Evolutionary conservation across 2,797 vertebrate species (phyloP).

Genomic region (Manis crassicaudata): DNA sequence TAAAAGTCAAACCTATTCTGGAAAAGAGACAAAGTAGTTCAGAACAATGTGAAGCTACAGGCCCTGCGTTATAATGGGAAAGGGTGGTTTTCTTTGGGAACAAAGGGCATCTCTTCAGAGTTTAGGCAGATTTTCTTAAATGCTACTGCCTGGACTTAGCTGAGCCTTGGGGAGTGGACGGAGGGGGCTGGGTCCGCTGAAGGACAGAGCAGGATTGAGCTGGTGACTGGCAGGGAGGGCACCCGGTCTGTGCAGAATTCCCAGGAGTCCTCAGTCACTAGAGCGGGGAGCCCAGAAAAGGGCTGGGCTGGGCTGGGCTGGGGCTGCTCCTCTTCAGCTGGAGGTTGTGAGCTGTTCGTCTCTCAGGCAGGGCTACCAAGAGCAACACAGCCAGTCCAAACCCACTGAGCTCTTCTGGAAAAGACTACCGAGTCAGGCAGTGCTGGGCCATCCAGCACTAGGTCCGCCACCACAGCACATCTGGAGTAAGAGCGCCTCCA

Average conservation of each 20-base stretch:
- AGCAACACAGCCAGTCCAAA: not conserved
- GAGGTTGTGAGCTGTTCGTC: not conserved
- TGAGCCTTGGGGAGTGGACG: not conserved
- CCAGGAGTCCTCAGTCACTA: not conserved
- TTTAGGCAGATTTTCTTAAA: not conserved
- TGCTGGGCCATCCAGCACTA: not conserved
- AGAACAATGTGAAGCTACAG: not conserved
- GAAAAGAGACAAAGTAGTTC: not conserved
- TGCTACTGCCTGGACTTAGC: not conserved
- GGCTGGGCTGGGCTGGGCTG: too few species aligned
- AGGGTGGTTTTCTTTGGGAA: not conserved
- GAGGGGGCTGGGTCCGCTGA: not conserved
- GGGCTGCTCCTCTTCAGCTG: not conserved
- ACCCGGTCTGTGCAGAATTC: not conserved
- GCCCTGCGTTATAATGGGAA: not conserved
- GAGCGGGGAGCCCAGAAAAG: not conserved
- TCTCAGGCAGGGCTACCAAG: not conserved
- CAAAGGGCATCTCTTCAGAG: not conserved
- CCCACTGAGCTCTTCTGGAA: not conserved
- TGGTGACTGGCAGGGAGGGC: not conserved
- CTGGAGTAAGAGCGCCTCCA: not conserved
- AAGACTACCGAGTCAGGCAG: not conserved
- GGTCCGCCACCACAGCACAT: not conserved
- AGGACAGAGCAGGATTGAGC: not conserved
- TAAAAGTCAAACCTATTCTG: conserved; percentile 26